Evolutionary conservation across 2,797 vertebrate genomes (phyloP), one percentile per base, ranked within the genome.

Genomic region (Naso thynnoides): DNA sequence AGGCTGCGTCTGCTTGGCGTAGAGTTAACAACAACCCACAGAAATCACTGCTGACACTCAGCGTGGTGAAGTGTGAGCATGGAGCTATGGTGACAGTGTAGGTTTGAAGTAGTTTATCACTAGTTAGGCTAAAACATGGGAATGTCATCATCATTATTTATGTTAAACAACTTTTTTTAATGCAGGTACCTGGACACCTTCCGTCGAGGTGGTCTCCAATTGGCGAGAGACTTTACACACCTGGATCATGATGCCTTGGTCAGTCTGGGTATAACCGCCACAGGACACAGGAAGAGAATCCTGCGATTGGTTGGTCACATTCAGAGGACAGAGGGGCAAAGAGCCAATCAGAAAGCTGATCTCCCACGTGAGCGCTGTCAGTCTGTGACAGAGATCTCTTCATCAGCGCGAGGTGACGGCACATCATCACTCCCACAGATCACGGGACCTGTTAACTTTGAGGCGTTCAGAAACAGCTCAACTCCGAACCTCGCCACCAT

Each of bases 251-350:
- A 95, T 13, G 92, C 92, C 3, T 88, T 99, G 82, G 94, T 93
- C 85, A 94, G 93, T 78, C 89, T 99, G 19, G 97, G 97, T 4
- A 78, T 99, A 88, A 94, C 88, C 0, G 97, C 98, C 81, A 99
- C 98, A 0, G 98, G 98, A 68, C 98, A 99, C 93, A 94, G 97
- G 88, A 99, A 98, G 85, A 95, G 98, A 72, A 98, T 99, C 82
- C 90, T 99, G 38, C 95, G 94, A 78, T 85, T 97, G 78, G 92
- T 92, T 1, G 80, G 89, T 68, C 58, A 92, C 76, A 89, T 95
- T 67, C 88, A 91, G 62, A 88, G 82, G 76, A 26, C 59, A 4
- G 74, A 82, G 14, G 64, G 16, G 56, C 79, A 81, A 1, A 66
- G 61, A 69, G 42, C 72, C 81, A 81, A 78, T 81, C 86, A 83